Conservation (phyloP, 2,888 invertebrate species). For the Drosophila gaucha region DNA sequence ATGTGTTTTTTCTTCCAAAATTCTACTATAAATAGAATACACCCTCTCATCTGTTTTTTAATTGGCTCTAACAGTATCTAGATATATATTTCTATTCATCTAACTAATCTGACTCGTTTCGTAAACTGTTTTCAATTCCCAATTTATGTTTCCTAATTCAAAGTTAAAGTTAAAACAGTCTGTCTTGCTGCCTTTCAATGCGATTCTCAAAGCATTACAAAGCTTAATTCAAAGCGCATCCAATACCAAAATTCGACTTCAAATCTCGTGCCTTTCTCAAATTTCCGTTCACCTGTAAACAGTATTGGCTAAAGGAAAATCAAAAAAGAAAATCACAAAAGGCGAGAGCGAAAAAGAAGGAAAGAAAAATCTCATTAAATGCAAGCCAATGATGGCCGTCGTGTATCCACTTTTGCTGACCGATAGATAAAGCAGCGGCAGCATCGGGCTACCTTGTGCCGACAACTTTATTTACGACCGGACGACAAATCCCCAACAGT, state of each 20-base stretch:
- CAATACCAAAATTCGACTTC: slow-evolving; percentile 6
- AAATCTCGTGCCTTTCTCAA: slow-evolving; percentile 4
- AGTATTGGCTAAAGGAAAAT: slow-evolving; percentile 30
- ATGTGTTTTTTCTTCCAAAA: too few species aligned
- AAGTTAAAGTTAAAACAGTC: too few species aligned
- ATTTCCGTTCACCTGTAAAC: slow-evolving; percentile 33
- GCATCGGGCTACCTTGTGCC: not conserved
- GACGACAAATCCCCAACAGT: slow-evolving; percentile 56
- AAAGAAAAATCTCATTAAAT: slow-evolving; percentile 73
- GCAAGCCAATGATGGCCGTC: slow-evolving; percentile 72
- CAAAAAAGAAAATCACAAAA: slow-evolving; percentile 38
- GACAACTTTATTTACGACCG: slow-evolving; percentile 66
- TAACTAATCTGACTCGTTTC: too few species aligned
- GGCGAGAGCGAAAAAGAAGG: slow-evolving; percentile 1
- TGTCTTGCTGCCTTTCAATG: slow-evolving; percentile 35
- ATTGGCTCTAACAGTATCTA: too few species aligned
- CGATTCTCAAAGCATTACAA: slow-evolving; percentile 19
- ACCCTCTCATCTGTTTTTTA: too few species aligned
- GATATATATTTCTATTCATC: too few species aligned
- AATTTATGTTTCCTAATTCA: too few species aligned
- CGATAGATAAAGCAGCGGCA: slow-evolving; percentile 62
- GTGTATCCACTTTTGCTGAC: slow-evolving; percentile 60
- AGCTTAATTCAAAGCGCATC: too few species aligned
- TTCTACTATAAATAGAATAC: too few species aligned
- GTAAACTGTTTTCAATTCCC: too few species aligned